These are phyloP conservation scores for Mongoloraphidia duomilia DNA, from an alignment of 2,888 invertebrate genomes.

Conservation along the genomic window DNA sequence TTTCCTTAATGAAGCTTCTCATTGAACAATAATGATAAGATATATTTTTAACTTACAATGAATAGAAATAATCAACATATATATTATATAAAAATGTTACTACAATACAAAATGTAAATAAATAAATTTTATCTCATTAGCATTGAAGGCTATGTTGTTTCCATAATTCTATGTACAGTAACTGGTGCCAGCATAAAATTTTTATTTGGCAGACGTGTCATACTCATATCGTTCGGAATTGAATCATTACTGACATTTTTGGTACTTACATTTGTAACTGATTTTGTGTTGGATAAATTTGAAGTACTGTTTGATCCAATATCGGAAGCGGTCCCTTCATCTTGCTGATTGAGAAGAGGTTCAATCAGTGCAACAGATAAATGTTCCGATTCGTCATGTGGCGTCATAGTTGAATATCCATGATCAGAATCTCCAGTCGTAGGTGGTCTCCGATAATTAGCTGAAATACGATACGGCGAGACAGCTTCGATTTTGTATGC, in stretches of 20 bases:
- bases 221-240: slow-evolving; percentile 12
- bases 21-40: not conserved
- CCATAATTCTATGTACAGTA: slow-evolving; percentile 79
- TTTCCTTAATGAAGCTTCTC: not conserved
- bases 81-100: not conserved
- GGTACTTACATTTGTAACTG: slow-evolving; percentile 16
- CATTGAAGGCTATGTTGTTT: slow-evolving; percentile 41
- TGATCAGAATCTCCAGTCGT: slow-evolving; percentile 79
- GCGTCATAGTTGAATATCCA: slow-evolving; percentile 89
- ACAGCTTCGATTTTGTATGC: slow-evolving; percentile 53
- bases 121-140: too few species aligned
- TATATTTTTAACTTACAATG: not conserved
- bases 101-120: not conserved
- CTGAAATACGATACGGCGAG: slow-evolving; percentile 77
- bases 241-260: slow-evolving; percentile 24
- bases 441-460: slow-evolving; percentile 61
- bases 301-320: slow-evolving; percentile 39
- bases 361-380: slow-evolving; percentile 60
- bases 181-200: slow-evolving; percentile 72
- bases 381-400: slow-evolving; percentile 78
- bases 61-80: not conserved
- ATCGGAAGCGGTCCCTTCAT: slow-evolving; percentile 43
- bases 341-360: slow-evolving; percentile 38
- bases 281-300: slow-evolving; percentile 26
- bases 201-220: slow-evolving; percentile 25